These are phyloP conservation scores for Tiliqua scincoides DNA, from an alignment of 2,113 vertebrate species.

Conservation along the genomic window DNA sequence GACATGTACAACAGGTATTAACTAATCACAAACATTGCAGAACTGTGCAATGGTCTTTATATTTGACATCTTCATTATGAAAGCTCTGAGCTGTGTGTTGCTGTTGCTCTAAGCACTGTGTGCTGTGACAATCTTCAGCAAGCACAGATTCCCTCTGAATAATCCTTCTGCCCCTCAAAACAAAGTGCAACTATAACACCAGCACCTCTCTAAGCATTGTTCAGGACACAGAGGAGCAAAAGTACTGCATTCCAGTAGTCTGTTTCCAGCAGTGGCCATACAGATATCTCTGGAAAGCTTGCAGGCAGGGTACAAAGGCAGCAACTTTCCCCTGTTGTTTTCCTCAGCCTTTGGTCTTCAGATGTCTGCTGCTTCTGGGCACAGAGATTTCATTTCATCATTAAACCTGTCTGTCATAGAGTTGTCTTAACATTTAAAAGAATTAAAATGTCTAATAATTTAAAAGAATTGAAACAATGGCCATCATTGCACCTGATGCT, in stretches of 20 bases:
- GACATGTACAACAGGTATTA: conserved; percentile 96
- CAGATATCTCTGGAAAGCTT: not conserved
- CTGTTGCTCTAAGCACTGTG: not conserved
- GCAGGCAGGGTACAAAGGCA: not conserved
- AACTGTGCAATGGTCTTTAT: not conserved
- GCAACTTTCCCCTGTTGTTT: not conserved
- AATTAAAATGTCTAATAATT: too few species aligned
- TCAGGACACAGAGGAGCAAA: not conserved
- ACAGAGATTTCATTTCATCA: not conserved
- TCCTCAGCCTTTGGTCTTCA: not conserved
- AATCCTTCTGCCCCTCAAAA: not conserved
- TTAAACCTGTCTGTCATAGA: not conserved
- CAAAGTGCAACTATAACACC: too few species aligned
- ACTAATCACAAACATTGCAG: not conserved
- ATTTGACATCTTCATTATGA: not conserved
- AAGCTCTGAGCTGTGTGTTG: not conserved
- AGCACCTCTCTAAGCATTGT: not conserved
- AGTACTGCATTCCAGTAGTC: not conserved
- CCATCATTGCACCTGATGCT: too few species aligned
- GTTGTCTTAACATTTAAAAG: too few species aligned
- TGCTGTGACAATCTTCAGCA: not conserved
- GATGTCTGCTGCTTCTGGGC: too few species aligned
- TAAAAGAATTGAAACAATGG: not conserved
- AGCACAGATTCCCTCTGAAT: not conserved
- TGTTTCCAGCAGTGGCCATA: not conserved